phyloP scores from a whole-genome alignment of 2,888 invertebrate species.

The Athalia rosae region DNA sequence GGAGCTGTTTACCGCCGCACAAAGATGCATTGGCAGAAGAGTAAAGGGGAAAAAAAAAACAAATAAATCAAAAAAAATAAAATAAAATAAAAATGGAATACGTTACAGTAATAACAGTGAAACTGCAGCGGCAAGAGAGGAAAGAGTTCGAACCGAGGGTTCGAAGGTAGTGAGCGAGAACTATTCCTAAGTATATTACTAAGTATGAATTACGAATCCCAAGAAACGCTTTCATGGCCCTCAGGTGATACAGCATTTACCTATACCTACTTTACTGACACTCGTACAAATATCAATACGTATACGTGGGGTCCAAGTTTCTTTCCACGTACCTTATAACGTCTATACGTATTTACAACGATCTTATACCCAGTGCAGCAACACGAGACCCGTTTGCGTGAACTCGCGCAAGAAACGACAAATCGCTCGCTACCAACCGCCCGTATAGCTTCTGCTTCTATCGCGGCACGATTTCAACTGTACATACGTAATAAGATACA shows the following conservation, averaged over 20 bases:
- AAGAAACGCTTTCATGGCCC: conserved; percentile 58
- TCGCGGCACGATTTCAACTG: conserved; percentile 36
- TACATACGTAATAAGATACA: conserved; percentile 6
- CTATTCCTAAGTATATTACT: conserved; percentile 40
- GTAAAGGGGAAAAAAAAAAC: too few relatives aligned
- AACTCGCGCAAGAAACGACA: conserved; percentile 43
- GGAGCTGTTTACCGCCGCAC: conserved; percentile 1
- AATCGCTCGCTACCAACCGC: background rate
- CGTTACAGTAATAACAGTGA: conserved; percentile 37
- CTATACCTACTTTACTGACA: conserved; percentile 43
- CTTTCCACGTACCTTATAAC: conserved; percentile 22
- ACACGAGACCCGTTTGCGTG: conserved; percentile 40
- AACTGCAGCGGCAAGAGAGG: background rate
- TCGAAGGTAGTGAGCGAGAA: conserved; percentile 15
- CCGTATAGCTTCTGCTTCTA: background rate
- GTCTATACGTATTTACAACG: too few relatives aligned
- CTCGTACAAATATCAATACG: background rate
- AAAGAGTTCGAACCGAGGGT: conserved; percentile 17
- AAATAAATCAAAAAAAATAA: too few relatives aligned
- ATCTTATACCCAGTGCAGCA: background rate
- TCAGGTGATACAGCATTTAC: conserved; percentile 41
- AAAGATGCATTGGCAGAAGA: too few relatives aligned
- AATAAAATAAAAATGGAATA: background rate
- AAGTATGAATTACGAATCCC: conserved; percentile 53
- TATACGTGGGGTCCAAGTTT: background rate